These are phyloP conservation scores for Cremastobaeus sp. DNA, from an alignment of 2,888 invertebrate species.

Conservation along the genomic window DNA sequence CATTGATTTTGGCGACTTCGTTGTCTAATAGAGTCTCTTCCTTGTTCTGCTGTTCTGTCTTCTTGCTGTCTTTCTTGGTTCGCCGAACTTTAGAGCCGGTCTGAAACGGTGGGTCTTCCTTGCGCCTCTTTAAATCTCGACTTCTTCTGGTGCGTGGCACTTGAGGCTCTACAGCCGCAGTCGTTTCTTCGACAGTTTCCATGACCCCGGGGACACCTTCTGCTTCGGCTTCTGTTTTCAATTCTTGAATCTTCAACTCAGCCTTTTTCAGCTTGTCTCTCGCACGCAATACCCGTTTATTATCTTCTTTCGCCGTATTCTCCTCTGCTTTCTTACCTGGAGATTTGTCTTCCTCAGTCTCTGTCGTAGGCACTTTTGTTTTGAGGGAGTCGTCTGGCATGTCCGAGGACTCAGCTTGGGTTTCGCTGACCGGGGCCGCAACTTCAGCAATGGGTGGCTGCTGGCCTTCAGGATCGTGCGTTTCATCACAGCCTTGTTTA, in stretches of 20 bases:
- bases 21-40: slow-evolving; percentile 75
- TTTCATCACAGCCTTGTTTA: slow-evolving; percentile 16
- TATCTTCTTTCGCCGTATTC: slow-evolving; percentile 28
- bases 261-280: slow-evolving; percentile 68
- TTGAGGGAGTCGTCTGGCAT: slow-evolving; percentile 23
- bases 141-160: slow-evolving; percentile 68
- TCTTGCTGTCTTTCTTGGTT: slow-evolving; percentile 59
- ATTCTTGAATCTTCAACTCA: slow-evolving; percentile 61
- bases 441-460: neutral
- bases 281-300: slow-evolving; percentile 69
- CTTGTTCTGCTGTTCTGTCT: slow-evolving; percentile 72
- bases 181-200: slow-evolving; percentile 41
- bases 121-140: slow-evolving; percentile 70
- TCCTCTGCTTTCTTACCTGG: slow-evolving; percentile 34
- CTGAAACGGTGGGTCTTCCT: slow-evolving; percentile 59
- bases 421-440: slow-evolving; percentile 12
- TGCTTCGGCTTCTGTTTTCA: slow-evolving; percentile 38
- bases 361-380: slow-evolving; percentile 30
- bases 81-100: slow-evolving; percentile 55
- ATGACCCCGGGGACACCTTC: slow-evolving; percentile 10
- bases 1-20: slow-evolving; percentile 77
- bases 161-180: slow-evolving; percentile 61
- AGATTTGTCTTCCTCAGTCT: slow-evolving; percentile 2
- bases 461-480: neutral
- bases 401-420: slow-evolving; percentile 10